These are phyloP conservation scores for Cylloceria caligata DNA, from an alignment of 2,888 invertebrate genomes.

Conservation along the genomic window DNA sequence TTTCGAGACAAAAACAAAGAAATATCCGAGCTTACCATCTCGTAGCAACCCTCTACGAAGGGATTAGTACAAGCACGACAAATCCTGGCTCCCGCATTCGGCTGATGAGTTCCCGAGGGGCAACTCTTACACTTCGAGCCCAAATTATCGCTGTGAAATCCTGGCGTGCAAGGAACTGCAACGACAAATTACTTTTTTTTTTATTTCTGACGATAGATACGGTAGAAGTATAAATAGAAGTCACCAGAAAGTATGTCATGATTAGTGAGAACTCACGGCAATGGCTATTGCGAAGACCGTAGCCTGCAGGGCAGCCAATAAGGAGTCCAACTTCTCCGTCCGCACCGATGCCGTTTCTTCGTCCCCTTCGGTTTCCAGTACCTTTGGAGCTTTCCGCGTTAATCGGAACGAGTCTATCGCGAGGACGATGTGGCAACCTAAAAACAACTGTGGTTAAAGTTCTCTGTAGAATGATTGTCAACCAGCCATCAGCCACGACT, in stretches of 20 bases:
- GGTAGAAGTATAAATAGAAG: conserved; percentile 36
- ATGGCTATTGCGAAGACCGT: conserved; percentile 76
- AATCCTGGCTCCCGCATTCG: conserved; percentile 75
- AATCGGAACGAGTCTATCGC: conserved; percentile 75
- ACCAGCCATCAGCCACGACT: conserved; percentile 61
- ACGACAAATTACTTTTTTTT: conserved; percentile 25
- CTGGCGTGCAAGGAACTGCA: conserved; percentile 77
- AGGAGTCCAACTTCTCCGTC: conserved; percentile 76
- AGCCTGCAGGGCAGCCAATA: conserved; percentile 79
- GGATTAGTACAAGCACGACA: conserved; percentile 79
- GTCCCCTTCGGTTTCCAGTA: conserved; percentile 68
- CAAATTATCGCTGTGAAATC: conserved; percentile 78
- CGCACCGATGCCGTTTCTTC: conserved; percentile 65
- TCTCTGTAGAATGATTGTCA: conserved; percentile 77
- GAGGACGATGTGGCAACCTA: conserved; percentile 75
- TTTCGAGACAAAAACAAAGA: conserved; percentile 1
- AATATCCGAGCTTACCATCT: conserved; percentile 72
- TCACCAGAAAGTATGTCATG: no score
- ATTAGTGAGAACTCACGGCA: conserved; percentile 77
- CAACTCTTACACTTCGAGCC: conserved; percentile 77
- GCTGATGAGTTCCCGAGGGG: conserved; percentile 77
- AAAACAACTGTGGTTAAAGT: conserved; percentile 81
- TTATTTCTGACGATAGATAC: background rate
- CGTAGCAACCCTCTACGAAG: conserved; percentile 77
- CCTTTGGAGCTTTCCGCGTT: conserved; percentile 52